Percentiles rank a stretch among this genome's conserved stretches.
Conservation (phyloP, 1,140 invertebrate genomes). For the Euglossa dilemma region DNA sequence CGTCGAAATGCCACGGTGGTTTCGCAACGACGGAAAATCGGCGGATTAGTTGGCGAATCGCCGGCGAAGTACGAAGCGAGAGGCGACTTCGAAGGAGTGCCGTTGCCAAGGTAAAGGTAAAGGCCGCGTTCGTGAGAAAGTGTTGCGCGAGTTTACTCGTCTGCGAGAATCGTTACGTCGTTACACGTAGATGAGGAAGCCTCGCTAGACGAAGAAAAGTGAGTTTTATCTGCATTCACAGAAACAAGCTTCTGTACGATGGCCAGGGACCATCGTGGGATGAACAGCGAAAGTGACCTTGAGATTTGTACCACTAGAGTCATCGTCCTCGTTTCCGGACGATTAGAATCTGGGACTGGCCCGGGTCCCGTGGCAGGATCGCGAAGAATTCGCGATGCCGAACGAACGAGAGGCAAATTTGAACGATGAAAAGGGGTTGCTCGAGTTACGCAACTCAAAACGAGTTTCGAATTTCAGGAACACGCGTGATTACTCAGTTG, state of each 20-base stretch:
- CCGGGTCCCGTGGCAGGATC: background rate
- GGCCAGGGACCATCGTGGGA: background rate
- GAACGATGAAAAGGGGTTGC: background rate
- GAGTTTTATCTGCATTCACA: slow-evolving; percentile 23
- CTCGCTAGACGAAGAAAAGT: slow-evolving; percentile 37
- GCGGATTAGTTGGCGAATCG: background rate
- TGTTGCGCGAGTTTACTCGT: slow-evolving; percentile 27
- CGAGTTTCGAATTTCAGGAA: background rate
- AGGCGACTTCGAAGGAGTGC: background rate
- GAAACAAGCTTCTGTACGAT: background rate
- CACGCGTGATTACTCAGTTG: too few relatives aligned
- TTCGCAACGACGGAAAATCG: background rate
- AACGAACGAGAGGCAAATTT: background rate
- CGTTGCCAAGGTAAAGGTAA: slow-evolving; percentile 57
- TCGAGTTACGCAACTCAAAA: background rate
- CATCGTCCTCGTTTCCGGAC: background rate
- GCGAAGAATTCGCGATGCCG: too few relatives aligned
- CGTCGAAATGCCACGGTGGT: background rate
- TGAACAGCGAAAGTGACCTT: slow-evolving; percentile 53
- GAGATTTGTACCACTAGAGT: slow-evolving; percentile 14
- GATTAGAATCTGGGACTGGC: background rate
- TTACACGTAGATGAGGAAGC: slow-evolving; percentile 10
- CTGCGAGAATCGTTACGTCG: slow-evolving; percentile 1
- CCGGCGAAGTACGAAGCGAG: background rate
- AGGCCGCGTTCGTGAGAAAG: slow-evolving; percentile 54